These are phyloP conservation scores for Fringilla coelebs DNA, from an alignment of 2,797 vertebrate genomes.

Conservation along the genomic window DNA sequence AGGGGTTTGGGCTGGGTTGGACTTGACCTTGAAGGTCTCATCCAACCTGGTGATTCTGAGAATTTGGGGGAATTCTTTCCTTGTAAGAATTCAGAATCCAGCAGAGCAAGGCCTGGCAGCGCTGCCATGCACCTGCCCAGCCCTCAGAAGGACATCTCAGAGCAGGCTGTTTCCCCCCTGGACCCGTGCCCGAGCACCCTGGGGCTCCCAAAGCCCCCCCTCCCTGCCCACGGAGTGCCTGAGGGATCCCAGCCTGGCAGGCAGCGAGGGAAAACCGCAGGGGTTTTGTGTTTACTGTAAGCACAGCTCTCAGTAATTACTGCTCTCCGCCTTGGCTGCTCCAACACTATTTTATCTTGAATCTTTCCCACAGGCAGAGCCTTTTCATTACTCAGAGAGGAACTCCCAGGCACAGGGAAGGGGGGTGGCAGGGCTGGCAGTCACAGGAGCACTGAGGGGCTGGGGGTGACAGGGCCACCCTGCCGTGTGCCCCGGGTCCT, in stretches of 20 bases:
- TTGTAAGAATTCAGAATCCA: not conserved
- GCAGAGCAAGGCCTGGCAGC: not conserved
- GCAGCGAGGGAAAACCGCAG: not conserved
- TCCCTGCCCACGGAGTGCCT: rapidly evolving
- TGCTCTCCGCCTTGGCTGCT: not conserved
- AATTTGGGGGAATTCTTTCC: not conserved
- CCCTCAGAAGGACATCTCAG: not conserved
- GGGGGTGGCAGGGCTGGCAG: not conserved
- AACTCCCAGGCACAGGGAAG: conserved; percentile 23
- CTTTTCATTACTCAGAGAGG: conserved; percentile 44
- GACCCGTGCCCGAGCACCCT: rapidly evolving
- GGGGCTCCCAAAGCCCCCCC: not conserved
- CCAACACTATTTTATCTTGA: conserved; percentile 18
- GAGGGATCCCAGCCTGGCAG: not conserved
- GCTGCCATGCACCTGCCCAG: not conserved
- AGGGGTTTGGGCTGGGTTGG: not conserved
- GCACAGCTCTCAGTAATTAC: conserved; percentile 41
- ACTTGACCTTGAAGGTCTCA: not conserved
- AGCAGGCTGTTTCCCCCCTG: not conserved
- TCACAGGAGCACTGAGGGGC: not conserved
- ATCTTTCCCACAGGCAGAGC: conserved; percentile 57
- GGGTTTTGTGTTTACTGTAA: conserved; percentile 49
- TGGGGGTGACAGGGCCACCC: not conserved
- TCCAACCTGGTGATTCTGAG: not conserved
- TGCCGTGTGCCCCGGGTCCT: not conserved